These are phyloP conservation scores for Cryptotis parvus DNA, from an alignment of 2,113 vertebrate genomes.

Conservation along the genomic window DNA sequence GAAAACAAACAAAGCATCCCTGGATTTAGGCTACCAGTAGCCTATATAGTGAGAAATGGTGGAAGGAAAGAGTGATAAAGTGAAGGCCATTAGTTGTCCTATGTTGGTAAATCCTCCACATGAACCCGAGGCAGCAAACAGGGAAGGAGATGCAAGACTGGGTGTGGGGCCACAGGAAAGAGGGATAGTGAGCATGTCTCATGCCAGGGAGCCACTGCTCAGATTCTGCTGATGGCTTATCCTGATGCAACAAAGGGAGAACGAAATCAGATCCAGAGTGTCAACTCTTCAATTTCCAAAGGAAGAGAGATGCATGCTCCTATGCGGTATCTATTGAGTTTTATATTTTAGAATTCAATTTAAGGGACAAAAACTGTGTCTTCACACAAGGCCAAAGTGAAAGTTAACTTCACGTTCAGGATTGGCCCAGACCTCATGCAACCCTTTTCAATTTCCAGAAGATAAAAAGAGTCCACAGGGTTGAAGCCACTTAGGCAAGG, in stretches of 20 bases:
- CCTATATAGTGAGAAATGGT: too few species aligned
- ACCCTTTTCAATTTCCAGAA: background rate
- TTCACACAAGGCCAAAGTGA: too few species aligned
- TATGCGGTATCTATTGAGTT: background rate
- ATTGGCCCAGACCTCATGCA: background rate
- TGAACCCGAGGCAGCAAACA: too few species aligned
- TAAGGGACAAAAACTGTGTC: background rate
- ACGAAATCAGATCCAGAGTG: background rate
- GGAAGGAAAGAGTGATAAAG: background rate
- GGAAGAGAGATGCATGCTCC: conserved; percentile 17
- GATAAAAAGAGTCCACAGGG: background rate
- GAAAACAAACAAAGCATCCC: too few species aligned
- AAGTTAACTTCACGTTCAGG: too few species aligned
- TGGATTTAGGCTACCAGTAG: background rate
- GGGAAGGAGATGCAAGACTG: too few species aligned
- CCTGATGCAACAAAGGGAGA: background rate
- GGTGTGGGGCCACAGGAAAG: background rate
- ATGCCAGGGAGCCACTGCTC: background rate
- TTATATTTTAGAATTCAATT: conserved; percentile 23
- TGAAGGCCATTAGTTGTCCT: background rate
- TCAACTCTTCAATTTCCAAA: background rate
- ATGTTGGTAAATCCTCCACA: background rate
- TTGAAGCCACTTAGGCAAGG: background rate
- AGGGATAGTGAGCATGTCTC: too few species aligned
- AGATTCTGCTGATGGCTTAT: background rate